phyloP scores from a whole-genome alignment of 2,888 invertebrate species.

The Ichneumon xanthorius region DNA sequence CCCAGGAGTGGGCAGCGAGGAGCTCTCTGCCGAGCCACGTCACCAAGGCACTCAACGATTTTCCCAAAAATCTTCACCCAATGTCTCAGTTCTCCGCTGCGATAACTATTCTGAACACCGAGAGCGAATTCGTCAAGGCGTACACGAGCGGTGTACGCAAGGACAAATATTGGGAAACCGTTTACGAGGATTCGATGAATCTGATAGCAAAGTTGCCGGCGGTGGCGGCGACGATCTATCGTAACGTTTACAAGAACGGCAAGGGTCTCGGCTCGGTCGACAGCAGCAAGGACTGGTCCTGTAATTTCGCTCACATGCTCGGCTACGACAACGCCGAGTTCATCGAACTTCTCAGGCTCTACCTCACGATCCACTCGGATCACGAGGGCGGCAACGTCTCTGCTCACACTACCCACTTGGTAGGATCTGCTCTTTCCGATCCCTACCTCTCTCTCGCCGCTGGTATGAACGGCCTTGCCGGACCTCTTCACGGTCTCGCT shows the following conservation, averaged over 20 bases:
- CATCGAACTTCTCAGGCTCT: constrained; percentile 96
- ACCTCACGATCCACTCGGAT: constrained; percentile 96
- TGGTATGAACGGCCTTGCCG: constrained; percentile 97
- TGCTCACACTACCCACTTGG: constrained; percentile 97
- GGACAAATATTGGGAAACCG: constrained; percentile 95
- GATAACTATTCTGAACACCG: constrained; percentile 95
- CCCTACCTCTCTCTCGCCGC: constrained; percentile 97
- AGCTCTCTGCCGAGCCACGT: constrained; percentile 94
- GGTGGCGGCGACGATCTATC: constrained; percentile 97
- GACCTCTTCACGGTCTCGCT: constrained; percentile 97
- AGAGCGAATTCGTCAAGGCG: constrained; percentile 96
- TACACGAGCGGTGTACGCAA: constrained; percentile 95
- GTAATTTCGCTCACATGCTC: constrained; percentile 96
- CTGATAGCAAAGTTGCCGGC: constrained; percentile 97
- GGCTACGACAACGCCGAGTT: constrained; percentile 94
- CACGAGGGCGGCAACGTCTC: constrained; percentile 99
- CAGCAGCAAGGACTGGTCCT: constrained; percentile 95
- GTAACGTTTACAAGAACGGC: constrained; percentile 91
- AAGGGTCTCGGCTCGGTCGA: constrained; percentile 96
- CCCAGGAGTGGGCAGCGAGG: constrained; percentile 88
- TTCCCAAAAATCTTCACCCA: constrained; percentile 95
- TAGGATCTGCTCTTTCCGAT: constrained; percentile 97
- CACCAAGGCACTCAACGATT: constrained; percentile 96
- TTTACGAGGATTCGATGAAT: constrained; percentile 97
- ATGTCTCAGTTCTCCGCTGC: constrained; percentile 98